Evolutionary conservation across 2,888 invertebrate genomes (phyloP), one percentile per base, ranked within the genome.

Genomic region (Tetranychus truncatus): DNA sequence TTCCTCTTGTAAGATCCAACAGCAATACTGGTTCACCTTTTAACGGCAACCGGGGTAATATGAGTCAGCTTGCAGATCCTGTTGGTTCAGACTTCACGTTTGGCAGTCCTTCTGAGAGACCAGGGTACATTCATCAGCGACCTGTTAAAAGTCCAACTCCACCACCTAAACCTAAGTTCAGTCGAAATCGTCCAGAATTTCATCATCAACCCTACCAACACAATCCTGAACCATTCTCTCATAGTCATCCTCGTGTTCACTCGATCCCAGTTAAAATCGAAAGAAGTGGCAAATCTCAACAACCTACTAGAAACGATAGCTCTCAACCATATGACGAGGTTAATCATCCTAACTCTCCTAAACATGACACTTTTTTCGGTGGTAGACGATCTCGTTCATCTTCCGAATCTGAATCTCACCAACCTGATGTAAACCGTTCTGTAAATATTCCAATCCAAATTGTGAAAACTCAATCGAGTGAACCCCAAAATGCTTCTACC

Each of bases 91-190:
- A 34, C 2, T 34, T 34, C 34, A 55, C 55, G 6, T 15, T 7
- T 55, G 55, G 55, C 55, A 15, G 55, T 55, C 9, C 15, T 69
- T n/a, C 69, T 24, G 69, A 69, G 9, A 69, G 21, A 20, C 9
- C 21, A 15, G 69, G 69, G 1, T 2, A 24, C 9, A 20, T n/a
- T n/a, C 34, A 34, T 34, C 69, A 69, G n/a, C 21, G 69, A 11
- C 69, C 69, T 24, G 69, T 9, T 9, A 9, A 9, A 18, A 69
- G 21, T 20, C 69, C 69, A 24, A 24, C 69, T 69, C 69, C 69
- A 8, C 69, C 69, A 69, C 69, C 69, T 69, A 69, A 69, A 24
- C 69, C 69, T 15, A 55, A 15, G 9, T 55, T 55, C 15, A 55
- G 11, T 15, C 55, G 9, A 55, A 55, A 55, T 15, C 55, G 55